Evolutionary conservation across 1,140 invertebrate species (phyloP).

Genomic region (Pollicipes pollicipes): DNA sequence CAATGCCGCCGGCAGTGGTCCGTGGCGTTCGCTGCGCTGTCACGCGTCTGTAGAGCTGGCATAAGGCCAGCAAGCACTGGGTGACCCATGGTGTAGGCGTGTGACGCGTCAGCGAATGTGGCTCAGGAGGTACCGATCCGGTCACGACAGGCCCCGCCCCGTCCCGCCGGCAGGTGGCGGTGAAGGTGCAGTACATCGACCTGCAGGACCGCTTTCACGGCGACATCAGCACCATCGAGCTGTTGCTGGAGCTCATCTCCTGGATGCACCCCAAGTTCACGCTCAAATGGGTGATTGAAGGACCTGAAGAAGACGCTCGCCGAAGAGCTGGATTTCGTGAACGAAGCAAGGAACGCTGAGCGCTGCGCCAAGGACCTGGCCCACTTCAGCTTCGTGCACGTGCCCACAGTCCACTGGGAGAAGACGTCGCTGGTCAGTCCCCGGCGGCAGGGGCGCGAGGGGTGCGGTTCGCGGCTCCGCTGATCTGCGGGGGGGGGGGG

Average conservation of each 20-base stretch:
- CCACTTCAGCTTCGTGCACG: slow-evolving; percentile 42
- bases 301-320: slow-evolving; percentile 37
- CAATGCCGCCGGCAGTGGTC: too few species aligned
- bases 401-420: slow-evolving; percentile 50
- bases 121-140: too few species aligned
- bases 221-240: slow-evolving; percentile 47
- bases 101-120: too few species aligned
- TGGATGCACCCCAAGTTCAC: slow-evolving; percentile 52
- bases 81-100: too few species aligned
- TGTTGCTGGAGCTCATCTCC: slow-evolving; percentile 43
- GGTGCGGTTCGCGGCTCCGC: neutral
- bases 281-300: slow-evolving; percentile 53
- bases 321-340: slow-evolving; percentile 51
- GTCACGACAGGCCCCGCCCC: too few species aligned
- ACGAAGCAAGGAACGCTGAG: slow-evolving; percentile 52
- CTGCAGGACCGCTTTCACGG: slow-evolving; percentile 47
- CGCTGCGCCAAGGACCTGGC: slow-evolving; percentile 42
- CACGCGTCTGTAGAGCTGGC: too few species aligned
- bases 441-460: too few species aligned
- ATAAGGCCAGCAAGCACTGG: too few species aligned
- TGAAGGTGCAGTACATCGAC: slow-evolving; percentile 58
- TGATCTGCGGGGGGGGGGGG: too few species aligned
- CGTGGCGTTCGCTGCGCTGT: too few species aligned
- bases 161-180: slow-evolving; percentile 34
- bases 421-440: neutral